A percentile compares a stretch with the other conserved stretches of the same genome.
Evolutionary conservation across 2,113 vertebrate genomes (phyloP).

Genomic region (Callipepla californica): DNA sequence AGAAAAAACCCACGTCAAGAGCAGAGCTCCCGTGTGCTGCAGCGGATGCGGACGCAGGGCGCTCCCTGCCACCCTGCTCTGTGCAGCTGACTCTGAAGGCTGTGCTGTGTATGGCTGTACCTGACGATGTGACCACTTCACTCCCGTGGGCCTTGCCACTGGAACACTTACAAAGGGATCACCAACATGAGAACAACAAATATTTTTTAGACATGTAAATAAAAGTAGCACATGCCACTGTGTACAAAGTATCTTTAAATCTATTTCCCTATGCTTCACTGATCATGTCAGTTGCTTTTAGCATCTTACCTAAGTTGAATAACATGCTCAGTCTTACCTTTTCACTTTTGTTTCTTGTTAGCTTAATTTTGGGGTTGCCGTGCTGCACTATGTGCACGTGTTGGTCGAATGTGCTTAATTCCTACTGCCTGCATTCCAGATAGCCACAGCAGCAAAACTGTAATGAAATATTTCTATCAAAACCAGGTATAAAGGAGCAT

Average conservation of each 20-base stretch:
- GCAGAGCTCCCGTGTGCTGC: background rate
- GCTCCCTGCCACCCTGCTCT: background rate
- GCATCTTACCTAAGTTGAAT: background rate
- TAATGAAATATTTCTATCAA: background rate
- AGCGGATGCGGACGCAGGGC: background rate
- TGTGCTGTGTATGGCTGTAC: background rate
- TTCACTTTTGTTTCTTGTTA: background rate
- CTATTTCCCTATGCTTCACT: background rate
- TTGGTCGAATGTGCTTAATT: background rate
- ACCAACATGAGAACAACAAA: background rate
- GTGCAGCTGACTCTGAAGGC: background rate
- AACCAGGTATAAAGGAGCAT: background rate
- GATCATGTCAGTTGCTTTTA: background rate
- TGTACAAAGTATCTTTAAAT: background rate
- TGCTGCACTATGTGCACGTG: background rate
- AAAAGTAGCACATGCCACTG: background rate
- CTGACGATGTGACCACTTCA: background rate
- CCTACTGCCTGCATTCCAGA: background rate
- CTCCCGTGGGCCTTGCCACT: background rate
- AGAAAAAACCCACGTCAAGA: background rate
- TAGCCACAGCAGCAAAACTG: background rate
- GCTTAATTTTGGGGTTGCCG: background rate
- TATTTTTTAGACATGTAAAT: background rate
- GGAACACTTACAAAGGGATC: background rate
- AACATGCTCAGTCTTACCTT: background rate